A percentile compares a stretch with the other conserved stretches of the same genome.
Conservation (phyloP, 2,113 vertebrate genomes). For the Indri indri region DNA sequence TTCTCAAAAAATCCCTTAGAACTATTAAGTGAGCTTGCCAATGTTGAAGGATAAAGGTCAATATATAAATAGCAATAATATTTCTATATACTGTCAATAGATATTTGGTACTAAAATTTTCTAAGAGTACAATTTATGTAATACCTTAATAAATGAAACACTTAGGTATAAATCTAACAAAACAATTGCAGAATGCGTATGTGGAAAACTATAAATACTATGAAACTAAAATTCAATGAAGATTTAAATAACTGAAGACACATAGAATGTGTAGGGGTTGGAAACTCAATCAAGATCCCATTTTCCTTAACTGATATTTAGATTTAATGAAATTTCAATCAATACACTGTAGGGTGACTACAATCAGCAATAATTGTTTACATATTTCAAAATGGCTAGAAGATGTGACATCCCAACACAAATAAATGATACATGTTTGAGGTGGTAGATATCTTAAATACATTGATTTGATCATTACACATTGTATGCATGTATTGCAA, state of each 20-base stretch:
- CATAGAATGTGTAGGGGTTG: neutral
- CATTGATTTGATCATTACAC: neutral
- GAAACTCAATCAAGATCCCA: neutral
- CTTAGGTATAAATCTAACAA: neutral
- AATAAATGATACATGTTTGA: neutral
- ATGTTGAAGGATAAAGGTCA: neutral
- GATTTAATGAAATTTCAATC: neutral
- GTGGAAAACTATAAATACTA: neutral
- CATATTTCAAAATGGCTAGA: neutral
- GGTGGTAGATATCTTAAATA: neutral
- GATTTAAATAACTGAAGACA: neutral
- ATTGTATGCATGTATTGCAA: neutral
- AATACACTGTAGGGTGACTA: neutral
- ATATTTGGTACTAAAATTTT: neutral
- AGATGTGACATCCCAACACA: neutral
- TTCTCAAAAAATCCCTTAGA: neutral
- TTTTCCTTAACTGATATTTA: neutral
- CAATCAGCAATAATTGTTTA: neutral
- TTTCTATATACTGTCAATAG: neutral
- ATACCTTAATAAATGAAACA: neutral
- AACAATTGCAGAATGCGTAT: neutral
- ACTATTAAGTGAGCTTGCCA: neutral
- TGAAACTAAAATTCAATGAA: neutral
- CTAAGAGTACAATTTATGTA: neutral
- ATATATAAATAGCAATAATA: neutral